Percentiles rank a stretch among this genome's conserved stretches.
These are phyloP conservation scores for Callimico goeldii DNA, from an alignment of 2,797 vertebrate species.

Conservation along the genomic window DNA sequence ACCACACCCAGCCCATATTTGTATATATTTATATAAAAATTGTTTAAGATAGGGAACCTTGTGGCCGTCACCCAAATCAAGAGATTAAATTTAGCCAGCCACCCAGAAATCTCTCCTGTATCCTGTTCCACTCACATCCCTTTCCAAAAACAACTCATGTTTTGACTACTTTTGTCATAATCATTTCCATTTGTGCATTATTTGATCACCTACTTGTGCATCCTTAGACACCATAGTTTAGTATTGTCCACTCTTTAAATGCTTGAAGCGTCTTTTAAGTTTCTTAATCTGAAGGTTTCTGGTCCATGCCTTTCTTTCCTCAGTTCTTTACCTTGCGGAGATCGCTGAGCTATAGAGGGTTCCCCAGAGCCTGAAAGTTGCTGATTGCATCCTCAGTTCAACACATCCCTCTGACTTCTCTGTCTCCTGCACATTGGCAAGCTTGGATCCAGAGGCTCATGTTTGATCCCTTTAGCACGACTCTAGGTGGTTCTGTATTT, in stretches of 20 bases:
- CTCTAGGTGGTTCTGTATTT: neutral
- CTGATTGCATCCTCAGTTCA: neutral
- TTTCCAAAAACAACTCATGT: neutral
- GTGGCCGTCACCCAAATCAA: neutral
- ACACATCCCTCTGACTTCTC: neutral
- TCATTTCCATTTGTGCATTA: neutral
- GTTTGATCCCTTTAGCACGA: neutral
- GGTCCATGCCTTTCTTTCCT: neutral
- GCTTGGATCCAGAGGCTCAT: neutral
- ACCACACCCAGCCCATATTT: too few relatives aligned
- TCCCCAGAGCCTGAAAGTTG: neutral
- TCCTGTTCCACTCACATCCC: neutral
- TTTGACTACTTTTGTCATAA: neutral
- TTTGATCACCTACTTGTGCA: neutral
- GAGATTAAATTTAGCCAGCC: neutral
- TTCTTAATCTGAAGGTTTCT: neutral
- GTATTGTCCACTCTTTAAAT: neutral
- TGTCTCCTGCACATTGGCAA: neutral
- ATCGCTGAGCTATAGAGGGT: neutral
- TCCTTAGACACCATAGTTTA: neutral
- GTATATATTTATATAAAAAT: neutral
- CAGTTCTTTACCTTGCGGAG: neutral
- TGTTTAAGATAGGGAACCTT: neutral
- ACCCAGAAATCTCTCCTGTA: neutral
- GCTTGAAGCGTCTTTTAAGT: neutral